phyloP scores from a whole-genome alignment of 2,888 invertebrate genomes.

The Sussaba pulchella region DNA sequence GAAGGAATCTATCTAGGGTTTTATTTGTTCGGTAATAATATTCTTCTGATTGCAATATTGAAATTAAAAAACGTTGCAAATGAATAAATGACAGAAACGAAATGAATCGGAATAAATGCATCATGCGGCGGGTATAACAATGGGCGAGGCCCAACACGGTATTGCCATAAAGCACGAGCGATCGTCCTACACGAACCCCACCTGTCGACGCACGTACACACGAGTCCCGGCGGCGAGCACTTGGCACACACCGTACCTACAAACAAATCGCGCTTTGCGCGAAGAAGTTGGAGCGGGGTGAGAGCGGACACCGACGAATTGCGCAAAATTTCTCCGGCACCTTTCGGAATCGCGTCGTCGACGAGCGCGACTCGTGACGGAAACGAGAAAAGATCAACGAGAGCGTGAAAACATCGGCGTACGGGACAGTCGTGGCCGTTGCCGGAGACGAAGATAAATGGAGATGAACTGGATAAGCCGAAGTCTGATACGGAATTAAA shows the following conservation, averaged over 20 bases:
- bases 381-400: conserved; percentile 22
- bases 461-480: conserved; percentile 61
- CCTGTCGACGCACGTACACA: conserved; percentile 79
- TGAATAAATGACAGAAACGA: conserved; percentile 5
- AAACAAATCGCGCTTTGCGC: too few species aligned
- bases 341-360: conserved; percentile 31
- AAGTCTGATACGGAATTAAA: conserved; percentile 43
- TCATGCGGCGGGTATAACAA: conserved; percentile 74
- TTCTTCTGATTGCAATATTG: neutral
- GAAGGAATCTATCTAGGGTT: neutral
- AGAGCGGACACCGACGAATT: conserved; percentile 52
- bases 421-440: neutral
- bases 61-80: neutral
- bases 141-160: conserved; percentile 79
- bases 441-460: conserved; percentile 58
- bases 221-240: conserved; percentile 63
- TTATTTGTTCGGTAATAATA: neutral
- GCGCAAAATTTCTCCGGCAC: conserved; percentile 61
- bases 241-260: conserved; percentile 13
- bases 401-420: conserved; percentile 59
- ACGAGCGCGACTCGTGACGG: conserved; percentile 12
- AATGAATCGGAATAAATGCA: conserved; percentile 74
- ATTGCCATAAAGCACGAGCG: conserved; percentile 79
- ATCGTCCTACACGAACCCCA: conserved; percentile 82
- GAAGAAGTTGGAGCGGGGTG: too few species aligned